Base-by-base conservation (phyloP, 1,140 invertebrate genomes). In the Dinoponera quadriceps region DNA sequence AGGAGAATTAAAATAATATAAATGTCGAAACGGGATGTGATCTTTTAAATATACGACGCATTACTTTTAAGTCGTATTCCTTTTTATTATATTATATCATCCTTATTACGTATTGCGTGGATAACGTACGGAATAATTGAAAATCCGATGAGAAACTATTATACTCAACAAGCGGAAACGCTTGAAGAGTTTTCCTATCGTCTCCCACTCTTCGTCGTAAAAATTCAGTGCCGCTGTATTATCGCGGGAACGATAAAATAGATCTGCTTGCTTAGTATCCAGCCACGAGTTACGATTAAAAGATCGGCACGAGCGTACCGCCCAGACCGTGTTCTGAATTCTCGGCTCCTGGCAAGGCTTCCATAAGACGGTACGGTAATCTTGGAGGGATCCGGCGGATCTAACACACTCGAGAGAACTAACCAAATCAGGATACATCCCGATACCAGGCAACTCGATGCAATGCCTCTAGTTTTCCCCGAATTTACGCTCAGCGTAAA, bases 221-320 rank as follows among this genome's bases (percentile, higher is more conserved):
- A 77, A 25, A 54, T 66, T 63, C 38, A 13, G 14, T n/a, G 27
- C 60, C 27, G 20, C 74, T 74, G 44, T 86, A 81, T 86, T 80
- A 83, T 85, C 78, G 71, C 71, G 63, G 84, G 80, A 83, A 91
- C 85, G 87, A 90, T 91, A 91, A 90, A 90, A 90, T 90, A 90
- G 88, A 87, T 90, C 85, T 73, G 84, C 83, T 77, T 74, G 86
- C 59, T 87, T 88, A 85, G 87, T 85, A 85, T 86, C 77, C 80
- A 72, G 83, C 84, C 83, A 87, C 90, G 86, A 91, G 91, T 92
- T 91, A 92, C 91, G 91, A 92, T 92, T 92, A 92, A 91, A 92
- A 92, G 89, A 86, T 68, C 71, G 85, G 48, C 51, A 72, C 38
- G 16, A 63, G 13, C 48, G 85, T 81, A 25, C 85, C 92, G 92